Conservation (phyloP, 2,888 invertebrate species). For the Crematogaster levior region DNA sequence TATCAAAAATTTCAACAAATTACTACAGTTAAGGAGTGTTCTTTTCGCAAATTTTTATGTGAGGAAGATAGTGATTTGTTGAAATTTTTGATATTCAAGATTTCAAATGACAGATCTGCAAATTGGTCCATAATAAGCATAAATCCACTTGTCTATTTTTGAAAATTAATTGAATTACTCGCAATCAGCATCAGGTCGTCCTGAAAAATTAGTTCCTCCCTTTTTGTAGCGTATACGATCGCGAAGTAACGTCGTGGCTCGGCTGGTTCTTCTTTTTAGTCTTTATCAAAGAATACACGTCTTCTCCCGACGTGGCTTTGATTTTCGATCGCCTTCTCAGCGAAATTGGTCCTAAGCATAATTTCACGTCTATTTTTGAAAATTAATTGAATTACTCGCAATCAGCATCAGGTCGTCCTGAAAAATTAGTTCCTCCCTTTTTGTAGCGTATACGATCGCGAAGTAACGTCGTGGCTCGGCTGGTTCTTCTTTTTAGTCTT, state of each 20-base stretch:
- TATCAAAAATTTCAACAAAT: no score
- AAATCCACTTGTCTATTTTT: not conserved
- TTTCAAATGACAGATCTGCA: not conserved
- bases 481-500: not conserved
- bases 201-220: slow-evolving; percentile 68
- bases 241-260: slow-evolving; percentile 39
- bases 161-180: slow-evolving; percentile 2
- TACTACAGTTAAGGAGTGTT: no score
- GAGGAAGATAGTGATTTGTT: no score
- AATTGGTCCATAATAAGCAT: slow-evolving; percentile 37
- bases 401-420: slow-evolving; percentile 51
- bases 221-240: slow-evolving; percentile 64
- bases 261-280: not conserved
- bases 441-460: slow-evolving; percentile 63
- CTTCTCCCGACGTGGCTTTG: no score
- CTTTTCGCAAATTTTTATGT: no score
- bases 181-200: slow-evolving; percentile 48
- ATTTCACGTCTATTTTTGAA: not conserved
- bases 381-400: slow-evolving; percentile 12
- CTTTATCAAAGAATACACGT: slow-evolving; percentile 25
- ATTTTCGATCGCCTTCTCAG: no score
- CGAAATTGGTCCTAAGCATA: slow-evolving; percentile 46
- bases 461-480: slow-evolving; percentile 22
- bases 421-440: slow-evolving; percentile 69
- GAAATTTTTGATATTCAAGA: no score